A percentile compares a stretch with the other conserved stretches of the same genome.
phyloP scores from a whole-genome alignment of 2,113 vertebrate genomes.

The Cinclus mexicanus region DNA sequence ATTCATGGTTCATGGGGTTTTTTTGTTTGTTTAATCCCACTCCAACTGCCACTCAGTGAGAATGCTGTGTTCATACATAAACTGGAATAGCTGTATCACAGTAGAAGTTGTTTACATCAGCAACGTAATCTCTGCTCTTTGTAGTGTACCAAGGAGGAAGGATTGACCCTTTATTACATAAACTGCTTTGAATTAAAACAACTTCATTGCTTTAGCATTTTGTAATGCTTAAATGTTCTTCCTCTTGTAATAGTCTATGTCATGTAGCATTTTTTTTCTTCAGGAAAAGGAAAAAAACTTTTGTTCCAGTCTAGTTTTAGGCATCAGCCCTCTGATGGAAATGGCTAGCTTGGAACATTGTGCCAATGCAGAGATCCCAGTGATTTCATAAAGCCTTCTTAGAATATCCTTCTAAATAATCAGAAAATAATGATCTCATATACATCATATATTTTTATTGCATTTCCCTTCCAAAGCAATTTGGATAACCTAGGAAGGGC shows the following conservation, averaged over 20 bases:
- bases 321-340: background rate
- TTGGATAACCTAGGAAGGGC: background rate
- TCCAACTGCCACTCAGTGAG: rapidly evolving
- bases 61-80: background rate
- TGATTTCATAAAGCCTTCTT: background rate
- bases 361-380: background rate
- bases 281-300: background rate
- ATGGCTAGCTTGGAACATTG: background rate
- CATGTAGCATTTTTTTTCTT: background rate
- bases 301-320: background rate
- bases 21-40: background rate
- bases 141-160: background rate
- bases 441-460: background rate
- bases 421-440: background rate
- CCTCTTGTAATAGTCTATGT: background rate
- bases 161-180: background rate
- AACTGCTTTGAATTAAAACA: background rate
- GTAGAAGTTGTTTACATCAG: background rate
- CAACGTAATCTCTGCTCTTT: background rate
- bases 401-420: background rate
- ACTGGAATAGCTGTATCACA: background rate
- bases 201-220: background rate
- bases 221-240: background rate
- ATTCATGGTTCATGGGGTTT: rapidly evolving
- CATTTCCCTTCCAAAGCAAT: background rate